phyloP scores from a whole-genome alignment of 2,113 vertebrate species.

The Dromaius novaehollandiae region DNA sequence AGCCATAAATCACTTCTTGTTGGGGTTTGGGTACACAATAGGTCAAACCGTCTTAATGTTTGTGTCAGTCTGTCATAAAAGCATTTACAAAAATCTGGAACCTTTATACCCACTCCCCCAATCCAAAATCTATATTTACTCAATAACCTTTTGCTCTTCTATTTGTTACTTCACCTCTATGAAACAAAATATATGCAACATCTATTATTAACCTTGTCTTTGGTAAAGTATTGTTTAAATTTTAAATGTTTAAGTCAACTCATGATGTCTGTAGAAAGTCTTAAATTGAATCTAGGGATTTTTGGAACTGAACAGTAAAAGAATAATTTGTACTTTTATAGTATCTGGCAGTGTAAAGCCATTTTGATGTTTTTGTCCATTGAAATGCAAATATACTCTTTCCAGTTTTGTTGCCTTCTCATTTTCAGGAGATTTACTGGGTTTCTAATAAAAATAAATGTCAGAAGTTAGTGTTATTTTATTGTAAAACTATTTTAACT shows the following conservation, averaged over 20 bases:
- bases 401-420: neutral
- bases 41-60: slow-evolving; percentile 53
- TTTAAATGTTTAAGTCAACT: slow-evolving; percentile 8
- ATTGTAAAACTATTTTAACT: neutral
- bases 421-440: slow-evolving; percentile 8
- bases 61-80: slow-evolving; percentile 47
- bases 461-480: neutral
- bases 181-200: neutral
- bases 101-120: neutral
- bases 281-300: neutral
- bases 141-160: slow-evolving; percentile 47
- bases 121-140: slow-evolving; percentile 56
- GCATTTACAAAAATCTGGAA: slow-evolving; percentile 32
- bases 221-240: neutral
- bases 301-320: neutral
- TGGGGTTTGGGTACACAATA: slow-evolving; percentile 17
- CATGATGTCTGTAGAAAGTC: neutral
- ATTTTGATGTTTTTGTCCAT: neutral
- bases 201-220: slow-evolving; percentile 23
- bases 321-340: neutral
- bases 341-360: neutral
- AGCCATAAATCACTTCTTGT: slow-evolving; percentile 36
- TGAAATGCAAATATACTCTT: neutral
- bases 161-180: neutral
- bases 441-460: slow-evolving; percentile 17